Percentiles rank a stretch among this genome's conserved stretches.
These are phyloP conservation scores for Andricus grossulariae DNA, from an alignment of 1,140 invertebrate species.

Conservation along the genomic window DNA sequence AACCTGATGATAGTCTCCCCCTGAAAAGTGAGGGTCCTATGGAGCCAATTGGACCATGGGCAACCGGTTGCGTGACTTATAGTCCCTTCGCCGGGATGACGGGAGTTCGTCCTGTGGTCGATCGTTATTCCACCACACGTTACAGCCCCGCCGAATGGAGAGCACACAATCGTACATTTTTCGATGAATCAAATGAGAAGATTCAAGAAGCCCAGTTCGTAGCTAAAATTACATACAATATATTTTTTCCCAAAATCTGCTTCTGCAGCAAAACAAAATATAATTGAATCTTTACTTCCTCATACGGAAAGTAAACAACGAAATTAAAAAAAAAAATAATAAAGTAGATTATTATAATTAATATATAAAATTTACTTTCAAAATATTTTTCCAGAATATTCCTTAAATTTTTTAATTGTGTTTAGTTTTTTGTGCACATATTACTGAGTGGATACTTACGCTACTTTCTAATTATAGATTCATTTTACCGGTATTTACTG, in stretches of 20 bases:
- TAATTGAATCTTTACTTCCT: no score
- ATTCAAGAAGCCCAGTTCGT: conserved; percentile 48
- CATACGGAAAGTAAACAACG: no score
- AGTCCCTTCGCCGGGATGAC: conserved; percentile 81
- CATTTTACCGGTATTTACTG: no score
- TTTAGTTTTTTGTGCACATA: no score
- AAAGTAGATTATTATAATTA: no score
- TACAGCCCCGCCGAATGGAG: conserved; percentile 79
- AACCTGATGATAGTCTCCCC: conserved; percentile 75
- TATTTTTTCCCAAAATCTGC: not conserved
- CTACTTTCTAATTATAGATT: no score
- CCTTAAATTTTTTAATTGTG: no score
- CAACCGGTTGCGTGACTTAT: conserved; percentile 83
- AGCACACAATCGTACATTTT: conserved; percentile 51
- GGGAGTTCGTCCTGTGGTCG: conserved; percentile 82
- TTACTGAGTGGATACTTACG: no score
- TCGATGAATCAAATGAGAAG: conserved; percentile 51
- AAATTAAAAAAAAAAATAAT: no score
- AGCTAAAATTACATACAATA: not conserved
- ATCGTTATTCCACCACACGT: conserved; percentile 84
- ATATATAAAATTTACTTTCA: no score
- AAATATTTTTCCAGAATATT: no score
- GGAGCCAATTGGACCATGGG: conserved; percentile 80
- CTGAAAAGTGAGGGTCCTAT: conserved; percentile 66
- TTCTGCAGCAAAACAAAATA: no score